phyloP scores from a whole-genome alignment of 2,797 vertebrate genomes.

The Sylvia borin region DNA sequence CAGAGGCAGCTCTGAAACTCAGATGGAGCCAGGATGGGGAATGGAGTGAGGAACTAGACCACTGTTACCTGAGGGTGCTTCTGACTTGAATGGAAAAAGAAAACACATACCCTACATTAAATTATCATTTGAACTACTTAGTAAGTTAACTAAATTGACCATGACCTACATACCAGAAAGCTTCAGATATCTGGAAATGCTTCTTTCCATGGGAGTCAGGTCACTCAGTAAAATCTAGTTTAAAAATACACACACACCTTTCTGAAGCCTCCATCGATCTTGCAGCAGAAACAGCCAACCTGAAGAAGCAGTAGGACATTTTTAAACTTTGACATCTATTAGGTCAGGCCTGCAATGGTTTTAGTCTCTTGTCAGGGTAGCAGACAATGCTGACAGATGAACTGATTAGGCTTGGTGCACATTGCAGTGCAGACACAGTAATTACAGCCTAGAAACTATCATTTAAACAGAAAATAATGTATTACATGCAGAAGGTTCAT shows the following conservation, averaged over 20 bases:
- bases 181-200: background rate
- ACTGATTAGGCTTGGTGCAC: constrained; percentile 12
- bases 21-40: background rate
- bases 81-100: constrained; percentile 51
- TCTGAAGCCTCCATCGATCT: background rate
- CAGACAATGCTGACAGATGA: background rate
- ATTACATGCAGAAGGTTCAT: background rate
- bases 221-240: background rate
- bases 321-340: background rate
- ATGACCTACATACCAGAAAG: constrained; percentile 61
- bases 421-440: constrained; percentile 19
- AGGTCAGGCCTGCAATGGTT: background rate
- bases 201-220: background rate
- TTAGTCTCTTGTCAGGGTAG: background rate
- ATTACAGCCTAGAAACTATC: constrained; percentile 39
- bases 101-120: background rate
- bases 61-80: constrained; percentile 29
- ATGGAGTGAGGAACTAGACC: background rate
- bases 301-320: background rate
- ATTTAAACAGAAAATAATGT: constrained; percentile 38
- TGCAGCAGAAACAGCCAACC: background rate
- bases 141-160: constrained; percentile 63
- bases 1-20: background rate
- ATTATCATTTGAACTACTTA: constrained; percentile 49
- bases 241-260: background rate